Evolutionary conservation across 2,888 invertebrate genomes (phyloP), one percentile per base, ranked within the genome.

Genomic region (Sisyra nigra): DNA sequence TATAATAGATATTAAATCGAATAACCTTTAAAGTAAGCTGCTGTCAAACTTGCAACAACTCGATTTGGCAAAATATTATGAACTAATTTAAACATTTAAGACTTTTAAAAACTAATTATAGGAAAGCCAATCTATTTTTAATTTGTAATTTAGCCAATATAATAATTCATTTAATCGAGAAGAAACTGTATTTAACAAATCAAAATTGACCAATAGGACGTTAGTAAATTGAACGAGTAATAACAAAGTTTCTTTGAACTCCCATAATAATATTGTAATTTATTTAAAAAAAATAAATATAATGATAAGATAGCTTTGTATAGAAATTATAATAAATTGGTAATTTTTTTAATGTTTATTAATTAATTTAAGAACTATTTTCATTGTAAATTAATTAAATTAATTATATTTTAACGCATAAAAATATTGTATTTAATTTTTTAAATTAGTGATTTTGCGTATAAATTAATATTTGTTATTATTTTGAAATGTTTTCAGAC

Each of bases 11-110:
- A 35, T 14, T 17, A 15, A 9, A 19, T 37, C 2, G 10, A 15
- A 37, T 37, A 37, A 78, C 79, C 73, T 72, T 67, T 69, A 56
- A 77, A 79, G 56, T 78, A 80, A 41, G 71, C 61, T 51, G 74
- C 74, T 33, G 77, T 77, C 47, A 76, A 58, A 55, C 67, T 67
- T 56, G 74, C 69, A 42, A 74, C 68, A 49, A 77, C 58, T 57
- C 68, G 62, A 52, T 66, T 66, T 40, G 77, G 75, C 58, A 79
- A 59, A 46, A 69, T 64, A 57, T 69, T 69, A 41, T 50, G 51
- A 37, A 55, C 45, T 41, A 57, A 52, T 49, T 49, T 54, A 46
- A 56, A 50, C 55, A 56, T 30, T 14, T 17, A n/a, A 37, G 7
- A 17, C 15, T n/a, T 13, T 17, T n/a, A 8, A 37, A 13, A 18